These are phyloP conservation scores for Argyrosomus regius DNA, from an alignment of 2,797 vertebrate genomes.

Conservation along the genomic window DNA sequence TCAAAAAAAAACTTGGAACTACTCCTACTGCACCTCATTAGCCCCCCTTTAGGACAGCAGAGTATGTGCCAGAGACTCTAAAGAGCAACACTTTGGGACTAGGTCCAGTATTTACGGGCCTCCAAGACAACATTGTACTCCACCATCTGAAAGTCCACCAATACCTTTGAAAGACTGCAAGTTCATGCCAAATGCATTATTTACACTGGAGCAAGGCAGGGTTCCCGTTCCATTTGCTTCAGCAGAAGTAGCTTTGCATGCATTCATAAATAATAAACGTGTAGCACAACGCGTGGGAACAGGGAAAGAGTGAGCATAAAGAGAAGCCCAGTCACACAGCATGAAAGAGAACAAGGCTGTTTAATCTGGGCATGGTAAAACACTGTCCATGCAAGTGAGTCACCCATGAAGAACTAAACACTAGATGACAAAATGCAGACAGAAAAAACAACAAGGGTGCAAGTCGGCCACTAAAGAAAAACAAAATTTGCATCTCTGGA, in stretches of 20 bases:
- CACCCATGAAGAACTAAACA: constrained; percentile 65
- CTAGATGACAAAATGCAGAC: constrained; percentile 66
- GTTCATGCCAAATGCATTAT: constrained; percentile 84
- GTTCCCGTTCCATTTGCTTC: constrained; percentile 81
- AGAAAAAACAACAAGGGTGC: constrained; percentile 50
- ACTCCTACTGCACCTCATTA: constrained; percentile 68
- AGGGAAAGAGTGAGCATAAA: constrained; percentile 58
- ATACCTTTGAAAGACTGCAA: constrained; percentile 68
- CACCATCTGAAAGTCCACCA: constrained; percentile 53
- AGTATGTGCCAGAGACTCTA: constrained; percentile 50
- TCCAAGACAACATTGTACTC: constrained; percentile 41
- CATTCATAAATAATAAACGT: constrained; percentile 86
- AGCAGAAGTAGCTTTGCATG: constrained; percentile 83
- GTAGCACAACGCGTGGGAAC: constrained; percentile 70
- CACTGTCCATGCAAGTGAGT: constrained; percentile 59
- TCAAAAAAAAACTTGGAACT: constrained; percentile 54
- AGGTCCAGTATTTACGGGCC: constrained; percentile 38
- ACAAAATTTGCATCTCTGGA: constrained; percentile 68
- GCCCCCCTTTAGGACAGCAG: constrained; percentile 58
- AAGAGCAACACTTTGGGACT: constrained; percentile 60
- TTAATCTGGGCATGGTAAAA: constrained; percentile 69
- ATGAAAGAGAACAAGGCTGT: constrained; percentile 66
- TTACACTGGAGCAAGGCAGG: constrained; percentile 81
- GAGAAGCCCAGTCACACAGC: constrained; percentile 63
- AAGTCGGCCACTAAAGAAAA: constrained; percentile 54